phyloP scores from a whole-genome alignment of 2,888 invertebrate genomes.

The Caenorhabditis sp. region DNA sequence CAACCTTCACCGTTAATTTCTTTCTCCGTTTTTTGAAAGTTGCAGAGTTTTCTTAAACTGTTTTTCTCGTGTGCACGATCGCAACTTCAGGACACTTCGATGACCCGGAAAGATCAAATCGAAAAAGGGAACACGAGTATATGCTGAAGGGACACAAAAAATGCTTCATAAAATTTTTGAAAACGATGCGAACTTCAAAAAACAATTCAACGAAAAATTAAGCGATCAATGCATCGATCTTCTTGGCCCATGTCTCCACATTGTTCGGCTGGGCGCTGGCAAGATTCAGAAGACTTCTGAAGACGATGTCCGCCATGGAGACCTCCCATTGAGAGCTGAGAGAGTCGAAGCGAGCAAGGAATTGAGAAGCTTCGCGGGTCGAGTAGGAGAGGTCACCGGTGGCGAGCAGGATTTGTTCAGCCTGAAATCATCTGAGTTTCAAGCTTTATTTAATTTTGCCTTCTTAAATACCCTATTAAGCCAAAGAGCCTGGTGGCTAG shows the following conservation, averaged over 20 bases:
- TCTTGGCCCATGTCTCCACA: constrained; percentile 72
- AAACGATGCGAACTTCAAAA: background rate
- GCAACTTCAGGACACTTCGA: too few relatives aligned
- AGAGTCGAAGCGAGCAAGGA: constrained; percentile 73
- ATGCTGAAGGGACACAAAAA: background rate
- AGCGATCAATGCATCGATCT: constrained; percentile 56
- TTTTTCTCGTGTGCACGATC: too few relatives aligned
- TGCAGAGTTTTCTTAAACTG: too few relatives aligned
- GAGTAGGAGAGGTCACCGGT: constrained; percentile 28
- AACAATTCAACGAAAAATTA: background rate
- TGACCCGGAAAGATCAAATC: background rate
- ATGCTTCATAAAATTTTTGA: background rate
- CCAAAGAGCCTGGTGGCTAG: constrained; percentile 70
- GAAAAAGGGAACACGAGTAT: background rate
- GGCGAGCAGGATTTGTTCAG: constrained; percentile 34
- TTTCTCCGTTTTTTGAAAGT: too few relatives aligned
- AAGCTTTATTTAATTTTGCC: too few relatives aligned
- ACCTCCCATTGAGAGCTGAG: constrained; percentile 70
- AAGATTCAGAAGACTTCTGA: constrained; percentile 63
- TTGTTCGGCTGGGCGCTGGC: constrained; percentile 65
- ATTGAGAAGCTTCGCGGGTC: constrained; percentile 69
- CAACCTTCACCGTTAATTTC: too few relatives aligned
- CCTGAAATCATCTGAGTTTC: too few relatives aligned
- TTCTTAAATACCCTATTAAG: constrained; percentile 67
- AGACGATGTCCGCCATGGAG: constrained; percentile 64